Percentiles rank a stretch among this genome's conserved stretches.
Evolutionary conservation across 2,797 vertebrate genomes (phyloP).

Genomic region (Macrochelys suwanniensis): DNA sequence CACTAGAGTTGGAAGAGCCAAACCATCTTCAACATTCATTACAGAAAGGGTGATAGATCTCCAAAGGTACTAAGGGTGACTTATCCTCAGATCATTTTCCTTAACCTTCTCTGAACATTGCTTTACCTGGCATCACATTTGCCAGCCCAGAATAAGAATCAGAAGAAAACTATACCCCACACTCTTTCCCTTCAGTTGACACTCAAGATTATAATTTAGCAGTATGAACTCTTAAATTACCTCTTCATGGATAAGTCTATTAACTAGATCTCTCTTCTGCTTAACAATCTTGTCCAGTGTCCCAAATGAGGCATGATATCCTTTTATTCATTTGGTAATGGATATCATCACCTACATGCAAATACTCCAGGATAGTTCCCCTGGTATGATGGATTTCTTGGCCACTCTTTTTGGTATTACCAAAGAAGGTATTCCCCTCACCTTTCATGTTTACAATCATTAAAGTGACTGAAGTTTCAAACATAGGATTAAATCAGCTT

Average conservation of each 20-base stretch:
- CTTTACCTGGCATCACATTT: background rate
- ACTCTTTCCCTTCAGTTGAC: background rate
- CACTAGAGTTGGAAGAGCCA: background rate
- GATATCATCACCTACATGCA: background rate
- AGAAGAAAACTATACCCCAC: background rate
- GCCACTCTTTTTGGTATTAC: background rate
- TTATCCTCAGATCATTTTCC: background rate
- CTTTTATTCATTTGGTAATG: slow-evolving; percentile 55
- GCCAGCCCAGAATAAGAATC: background rate
- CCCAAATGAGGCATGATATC: background rate
- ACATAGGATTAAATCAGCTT: background rate
- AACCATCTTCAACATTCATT: background rate
- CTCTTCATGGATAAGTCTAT: background rate
- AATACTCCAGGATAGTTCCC: background rate
- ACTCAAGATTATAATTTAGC: background rate
- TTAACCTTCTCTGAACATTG: background rate
- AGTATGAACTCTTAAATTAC: background rate
- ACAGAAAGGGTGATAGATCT: background rate
- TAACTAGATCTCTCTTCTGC: background rate
- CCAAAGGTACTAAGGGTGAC: background rate
- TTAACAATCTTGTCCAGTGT: background rate
- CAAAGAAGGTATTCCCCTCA: background rate
- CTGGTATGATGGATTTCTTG: slow-evolving; percentile 9
- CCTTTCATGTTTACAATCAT: background rate
- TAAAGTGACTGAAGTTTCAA: slow-evolving; percentile 25